Base-by-base conservation (phyloP, 2,113 vertebrate genomes). In the Sapajus apella region DNA sequence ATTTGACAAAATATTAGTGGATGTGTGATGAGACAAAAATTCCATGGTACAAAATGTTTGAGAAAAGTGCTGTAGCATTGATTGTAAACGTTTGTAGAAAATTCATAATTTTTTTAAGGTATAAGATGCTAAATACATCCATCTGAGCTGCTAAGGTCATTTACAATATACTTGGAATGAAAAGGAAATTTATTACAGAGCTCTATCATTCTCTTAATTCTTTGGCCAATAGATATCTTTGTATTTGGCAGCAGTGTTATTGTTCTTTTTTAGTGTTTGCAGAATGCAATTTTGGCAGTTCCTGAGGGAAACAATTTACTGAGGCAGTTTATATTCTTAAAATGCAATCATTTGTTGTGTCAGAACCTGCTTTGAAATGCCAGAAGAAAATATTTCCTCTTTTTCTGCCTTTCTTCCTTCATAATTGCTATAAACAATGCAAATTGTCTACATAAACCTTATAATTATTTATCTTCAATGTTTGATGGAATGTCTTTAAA, bases 311-410 rank as follows among this genome's bases (percentile, higher is more conserved):
- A 45, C 3, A 95, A 93, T 95, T 95, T 97, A 93, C 75, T 10
- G 86, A 91, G 82, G 87, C 75, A 40, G 61, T 93, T 93, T 96
- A 80, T 91, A 52, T 86, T 90, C 70, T 50, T 84, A 95, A 93
- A 92, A n/a, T 90, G 83, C 61, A 94, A 45, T 97, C 84, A 97
- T 30, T 89, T 93, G 43, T 86, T 92, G 83, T 96, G 88, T 96
- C 95, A 97, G 79, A 90, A 95, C 47, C 81, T 37, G 73, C 88
- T 96, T 95, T 94, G 95, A 97, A 97, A 87, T 80, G 88, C 93
- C 75, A 88, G 81, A 87, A 93, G 95, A 95, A 96, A 91, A 82
- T 87, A 90, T 91, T 94, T 93, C 45, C 45, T 72, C 87, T 68
- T 86, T 90, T 47, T 92, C 35, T 85, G 79, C 55, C 72, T 91